Base-by-base conservation (phyloP, 2,888 invertebrate genomes). In the Caenorhabditis becei region DNA sequence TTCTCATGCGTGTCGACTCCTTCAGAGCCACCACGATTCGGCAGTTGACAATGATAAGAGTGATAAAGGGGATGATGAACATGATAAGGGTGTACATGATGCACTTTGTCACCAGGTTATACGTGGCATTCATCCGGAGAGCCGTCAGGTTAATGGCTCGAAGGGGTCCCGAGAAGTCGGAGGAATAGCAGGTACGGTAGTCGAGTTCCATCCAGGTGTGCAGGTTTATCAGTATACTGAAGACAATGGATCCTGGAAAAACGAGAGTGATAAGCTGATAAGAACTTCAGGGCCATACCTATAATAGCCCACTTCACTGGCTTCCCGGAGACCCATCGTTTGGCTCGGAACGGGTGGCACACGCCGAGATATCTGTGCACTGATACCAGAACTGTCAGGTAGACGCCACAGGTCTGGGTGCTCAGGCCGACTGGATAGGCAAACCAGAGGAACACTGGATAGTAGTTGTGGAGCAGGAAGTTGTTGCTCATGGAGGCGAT, bases 361-460 rank as follows among this genome's bases (percentile, higher is more conserved):
- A 86, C 86, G 10, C 86, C 86, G 7, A 84, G 54, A 67, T 84
- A 85, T 62, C 85, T 83, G 77, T 89, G 89, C 1, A 90, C 87
- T n/a, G 87, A 87, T 16, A 90, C 89, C 4, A 89, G 83, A 5
- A 90, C 88, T 11, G 90, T 90, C 65, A 90, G 77, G 69, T 90
- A 90, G 62, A 90, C 90, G 41, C 90, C 89, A 63, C 86, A 88
- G 2, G 90, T 90, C 62, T 90, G 90, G 5, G 89, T 86, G 59
- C 87, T 90, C n/a, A 90, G 75, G 5, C 88, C 90, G n/a, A 90
- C 81, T 2, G 90, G 90, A 54, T 90, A 90, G 10, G 89, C 85
- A 61, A 88, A 88, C 88, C 90, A 86, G 23, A 90, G 74, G 18
- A 90, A 83, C 8, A 84, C 61, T 11, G 90, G 89, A 65, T 90